Evolutionary conservation across 2,888 invertebrate genomes (phyloP), one percentile per base, ranked within the genome.

Genomic region (Dicyrtomina minuta): DNA sequence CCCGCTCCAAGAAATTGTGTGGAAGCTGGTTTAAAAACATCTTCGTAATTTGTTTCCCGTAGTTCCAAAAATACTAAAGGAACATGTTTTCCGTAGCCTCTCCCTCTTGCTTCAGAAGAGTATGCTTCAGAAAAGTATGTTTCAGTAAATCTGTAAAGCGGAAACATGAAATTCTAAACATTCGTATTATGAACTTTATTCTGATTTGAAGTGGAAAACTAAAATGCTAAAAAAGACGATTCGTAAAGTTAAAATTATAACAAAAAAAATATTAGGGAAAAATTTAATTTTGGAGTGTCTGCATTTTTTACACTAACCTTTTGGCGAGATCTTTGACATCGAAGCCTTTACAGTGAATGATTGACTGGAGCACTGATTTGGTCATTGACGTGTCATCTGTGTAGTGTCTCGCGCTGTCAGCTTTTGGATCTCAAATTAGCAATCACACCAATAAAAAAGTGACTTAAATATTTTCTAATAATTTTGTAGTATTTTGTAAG

Each of bases 1-100:
- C 91, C 90, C 51, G 79, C 76, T 1, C 90, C 89, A 76, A 84
- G 80, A 80, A 89, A 90, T 79, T 89, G 88, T 75, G 86, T 83
- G 58, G 46, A 46, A 12, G 64, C 46, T 12, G 51, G 64, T 15
- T 33, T 17, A 46, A 51, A 64, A n/a, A 51, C 27, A 12, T 64
- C 33, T 8, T 12, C 33, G 26, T 46, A 64, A 12, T 39, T 20
- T 39, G 51, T 12, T 5, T 27, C 2, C 27, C 33, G 1, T 80
- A 83, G 3, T 89, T 89, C 33, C 90, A 89, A 62, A 81, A 82
- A 77, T 84, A 85, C 2, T 88, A 82, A 12, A 20, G 22, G 64
- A 15, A 64, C 64, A 15, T 64, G 64, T 4, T 8, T 22, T 2
- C 61, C 61, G 27, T 62, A 62, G 15, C 44, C 10, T n/a, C 61